Conservation (phyloP, 2,888 invertebrate genomes). For the Plebejus melissa region DNA sequence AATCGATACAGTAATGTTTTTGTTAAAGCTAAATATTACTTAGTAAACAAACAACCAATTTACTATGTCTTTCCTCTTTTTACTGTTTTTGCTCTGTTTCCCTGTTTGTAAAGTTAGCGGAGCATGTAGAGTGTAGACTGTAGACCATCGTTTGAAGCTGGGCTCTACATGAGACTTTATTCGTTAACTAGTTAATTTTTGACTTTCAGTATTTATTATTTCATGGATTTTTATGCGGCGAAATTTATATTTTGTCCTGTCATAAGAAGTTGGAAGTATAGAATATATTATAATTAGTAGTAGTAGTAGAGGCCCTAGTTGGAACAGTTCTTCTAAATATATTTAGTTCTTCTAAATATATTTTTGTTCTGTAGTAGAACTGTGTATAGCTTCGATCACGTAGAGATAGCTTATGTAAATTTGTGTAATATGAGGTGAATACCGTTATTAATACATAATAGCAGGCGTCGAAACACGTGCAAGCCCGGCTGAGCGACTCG, state of each 20-base stretch:
- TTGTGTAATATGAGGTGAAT: not conserved
- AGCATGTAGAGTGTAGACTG: too few species aligned
- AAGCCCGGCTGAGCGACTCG: constrained; percentile 1
- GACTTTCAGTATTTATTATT: not conserved
- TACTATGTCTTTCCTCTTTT: not conserved
- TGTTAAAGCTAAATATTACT: not conserved
- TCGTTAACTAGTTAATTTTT: not conserved
- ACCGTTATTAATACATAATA: not conserved
- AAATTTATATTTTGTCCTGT: too few species aligned
- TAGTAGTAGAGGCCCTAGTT: too few species aligned
- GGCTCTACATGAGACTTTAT: not conserved
- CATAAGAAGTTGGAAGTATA: too few species aligned
- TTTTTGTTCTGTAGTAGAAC: not conserved
- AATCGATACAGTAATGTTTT: not conserved
- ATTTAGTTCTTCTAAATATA: too few species aligned
- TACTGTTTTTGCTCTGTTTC: not conserved
- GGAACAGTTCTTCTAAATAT: too few species aligned
- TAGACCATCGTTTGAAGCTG: not conserved
- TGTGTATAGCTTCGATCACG: not conserved
- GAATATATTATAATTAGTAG: too few species aligned
- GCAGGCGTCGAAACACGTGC: not conserved
- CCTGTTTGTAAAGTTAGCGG: not conserved
- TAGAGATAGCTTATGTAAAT: not conserved
- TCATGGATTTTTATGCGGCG: too few species aligned
- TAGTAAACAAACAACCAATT: not conserved